phyloP scores from a whole-genome alignment of 2,888 invertebrate genomes.

The Operophtera brumata region DNA sequence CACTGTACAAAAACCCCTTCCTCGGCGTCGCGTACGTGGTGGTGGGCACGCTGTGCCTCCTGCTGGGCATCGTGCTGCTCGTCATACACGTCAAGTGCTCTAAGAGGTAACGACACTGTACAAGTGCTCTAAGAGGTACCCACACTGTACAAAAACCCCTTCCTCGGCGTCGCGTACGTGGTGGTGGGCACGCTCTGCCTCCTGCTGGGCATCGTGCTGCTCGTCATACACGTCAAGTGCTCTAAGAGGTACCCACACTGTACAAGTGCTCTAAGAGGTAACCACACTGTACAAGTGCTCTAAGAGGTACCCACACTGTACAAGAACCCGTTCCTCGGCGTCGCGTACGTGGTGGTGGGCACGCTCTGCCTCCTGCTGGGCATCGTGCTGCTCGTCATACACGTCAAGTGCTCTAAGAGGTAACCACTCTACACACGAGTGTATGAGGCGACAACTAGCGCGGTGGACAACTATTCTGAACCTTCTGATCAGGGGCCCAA shows the following conservation, averaged over 20 bases:
- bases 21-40: conserved; percentile 98
- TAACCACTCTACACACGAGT: conserved; percentile 58
- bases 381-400: conserved; percentile 94
- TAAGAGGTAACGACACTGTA: conserved; percentile 86
- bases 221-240: conserved; percentile 97
- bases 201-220: conserved; percentile 92
- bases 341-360: conserved; percentile 98
- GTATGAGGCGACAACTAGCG: too few relatives aligned
- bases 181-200: conserved; percentile 97
- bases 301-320: conserved; percentile 97
- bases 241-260: conserved; percentile 90
- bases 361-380: conserved; percentile 95
- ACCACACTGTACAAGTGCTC: conserved; percentile 88
- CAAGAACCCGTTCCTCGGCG: conserved; percentile 99
- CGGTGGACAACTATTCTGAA: too few relatives aligned
- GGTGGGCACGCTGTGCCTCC: conserved; percentile 95
- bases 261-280: conserved; percentile 91
- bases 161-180: conserved; percentile 98
- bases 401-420: conserved; percentile 98
- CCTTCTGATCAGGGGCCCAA: too few relatives aligned
- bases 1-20: conserved; percentile 99
- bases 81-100: conserved; percentile 98
- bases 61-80: conserved; percentile 94
- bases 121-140: conserved; percentile 91
- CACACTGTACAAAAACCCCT: conserved; percentile 99